A percentile compares a stretch with the other conserved stretches of the same genome.
phyloP scores from a whole-genome alignment of 1,140 invertebrate genomes.

The Sogatella furcifera region DNA sequence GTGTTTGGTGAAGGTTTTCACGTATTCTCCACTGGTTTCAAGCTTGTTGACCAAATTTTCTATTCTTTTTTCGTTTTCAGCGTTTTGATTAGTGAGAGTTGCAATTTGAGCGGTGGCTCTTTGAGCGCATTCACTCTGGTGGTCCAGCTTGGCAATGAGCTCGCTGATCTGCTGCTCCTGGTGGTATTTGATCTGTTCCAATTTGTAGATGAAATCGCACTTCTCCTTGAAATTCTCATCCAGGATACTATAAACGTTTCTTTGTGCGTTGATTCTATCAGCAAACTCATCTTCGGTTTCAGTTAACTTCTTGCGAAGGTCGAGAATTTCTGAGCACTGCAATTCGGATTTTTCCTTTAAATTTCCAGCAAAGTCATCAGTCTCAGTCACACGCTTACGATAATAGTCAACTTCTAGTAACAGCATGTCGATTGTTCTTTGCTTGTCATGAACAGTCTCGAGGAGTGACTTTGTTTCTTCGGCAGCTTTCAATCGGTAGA shows the following conservation, averaged over 20 bases:
- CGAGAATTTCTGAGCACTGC: constrained; percentile 7
- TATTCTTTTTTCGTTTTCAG: background rate
- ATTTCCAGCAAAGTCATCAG: background rate
- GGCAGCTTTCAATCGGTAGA: constrained; percentile 8
- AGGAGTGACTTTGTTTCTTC: constrained; percentile 12
- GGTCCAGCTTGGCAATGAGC: constrained; percentile 2
- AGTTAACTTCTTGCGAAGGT: constrained; percentile 1
- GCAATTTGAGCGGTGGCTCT: constrained; percentile 7
- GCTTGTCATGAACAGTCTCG: constrained; percentile 9
- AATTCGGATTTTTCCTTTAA: constrained; percentile 1
- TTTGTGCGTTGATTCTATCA: constrained; percentile 14
- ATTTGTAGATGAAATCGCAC: constrained; percentile 2
- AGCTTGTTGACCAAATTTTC: constrained; percentile 10
- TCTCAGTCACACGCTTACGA: constrained; percentile 4
- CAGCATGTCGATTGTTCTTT: constrained; percentile 11
- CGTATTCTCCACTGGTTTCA: constrained; percentile 8
- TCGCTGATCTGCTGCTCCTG: constrained; percentile 9
- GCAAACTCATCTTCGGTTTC: constrained; percentile 8
- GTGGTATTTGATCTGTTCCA: background rate
- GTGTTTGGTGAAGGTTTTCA: constrained; percentile 12
- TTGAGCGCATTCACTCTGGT: constrained; percentile 9
- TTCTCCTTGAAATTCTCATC: constrained; percentile 4
- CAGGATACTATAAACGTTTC: background rate
- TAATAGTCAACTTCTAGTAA: constrained; percentile 11
- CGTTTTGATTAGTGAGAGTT: background rate